A percentile compares a stretch with the other conserved stretches of the same genome.
Evolutionary conservation across 2,113 vertebrate genomes (phyloP).

Genomic region (Etia nguti): DNA sequence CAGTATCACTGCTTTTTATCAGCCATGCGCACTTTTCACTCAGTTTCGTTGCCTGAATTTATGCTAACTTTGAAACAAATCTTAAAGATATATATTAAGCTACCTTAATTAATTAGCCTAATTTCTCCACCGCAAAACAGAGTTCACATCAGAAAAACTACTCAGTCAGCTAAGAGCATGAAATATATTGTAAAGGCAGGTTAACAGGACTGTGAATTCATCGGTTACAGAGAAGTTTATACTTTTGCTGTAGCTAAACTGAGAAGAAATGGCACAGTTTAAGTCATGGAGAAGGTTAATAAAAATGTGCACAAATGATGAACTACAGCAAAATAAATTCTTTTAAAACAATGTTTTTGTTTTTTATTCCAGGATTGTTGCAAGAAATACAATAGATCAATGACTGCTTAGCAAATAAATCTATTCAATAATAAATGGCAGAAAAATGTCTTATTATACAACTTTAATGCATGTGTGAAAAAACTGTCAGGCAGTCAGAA

Average conservation of each 20-base stretch:
- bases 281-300: background rate
- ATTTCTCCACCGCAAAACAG: background rate
- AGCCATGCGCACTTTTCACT: background rate
- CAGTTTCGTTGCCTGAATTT: fast-evolving
- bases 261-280: background rate
- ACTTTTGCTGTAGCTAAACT: background rate
- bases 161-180: background rate
- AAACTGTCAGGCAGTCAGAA: background rate
- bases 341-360: background rate
- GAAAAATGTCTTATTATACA: background rate
- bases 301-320: background rate
- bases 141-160: background rate
- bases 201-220: background rate
- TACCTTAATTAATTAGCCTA: background rate
- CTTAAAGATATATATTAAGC: background rate
- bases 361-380: background rate
- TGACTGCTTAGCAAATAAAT: background rate
- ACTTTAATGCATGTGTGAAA: background rate
- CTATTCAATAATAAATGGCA: background rate
- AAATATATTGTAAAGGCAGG: background rate
- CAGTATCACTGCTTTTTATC: background rate
- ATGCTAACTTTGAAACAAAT: background rate
- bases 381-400: background rate
- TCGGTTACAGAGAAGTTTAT: background rate
- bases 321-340: background rate